A percentile compares a stretch with the other conserved stretches of the same genome.
These are phyloP conservation scores for Cotesia glomerata DNA, from an alignment of 1,140 invertebrate genomes.

Conservation along the genomic window DNA sequence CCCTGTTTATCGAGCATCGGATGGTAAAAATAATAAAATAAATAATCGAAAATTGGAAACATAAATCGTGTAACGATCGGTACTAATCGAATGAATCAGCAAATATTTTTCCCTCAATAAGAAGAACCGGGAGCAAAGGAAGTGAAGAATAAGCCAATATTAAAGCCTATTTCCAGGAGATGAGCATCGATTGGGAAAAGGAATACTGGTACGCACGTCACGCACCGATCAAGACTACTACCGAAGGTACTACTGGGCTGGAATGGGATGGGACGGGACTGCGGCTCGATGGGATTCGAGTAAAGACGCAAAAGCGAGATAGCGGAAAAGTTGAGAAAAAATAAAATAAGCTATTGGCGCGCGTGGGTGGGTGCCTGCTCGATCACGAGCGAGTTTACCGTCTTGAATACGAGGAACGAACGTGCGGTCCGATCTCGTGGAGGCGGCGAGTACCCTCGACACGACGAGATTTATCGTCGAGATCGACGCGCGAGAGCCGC, in stretches of 20 bases:
- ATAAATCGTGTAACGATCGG: background rate
- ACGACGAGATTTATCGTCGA: constrained; percentile 31
- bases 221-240: constrained; percentile 21
- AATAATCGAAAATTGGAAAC: background rate
- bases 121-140: background rate
- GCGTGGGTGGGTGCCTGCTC: constrained; percentile 24
- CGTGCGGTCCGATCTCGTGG: constrained; percentile 27
- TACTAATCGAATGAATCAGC: constrained; percentile 9
- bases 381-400: constrained; percentile 29
- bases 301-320: background rate
- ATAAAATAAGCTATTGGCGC: constrained; percentile 16
- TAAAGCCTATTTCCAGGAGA: background rate
- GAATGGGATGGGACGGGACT: background rate
- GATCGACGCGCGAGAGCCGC: constrained; percentile 18
- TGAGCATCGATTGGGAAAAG: background rate
- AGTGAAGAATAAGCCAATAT: background rate
- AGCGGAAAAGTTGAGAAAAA: constrained; percentile 1
- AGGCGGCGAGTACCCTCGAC: constrained; percentile 29
- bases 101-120: background rate
- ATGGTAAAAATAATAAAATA: background rate
- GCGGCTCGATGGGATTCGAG: background rate
- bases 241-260: background rate
- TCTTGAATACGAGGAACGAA: constrained; percentile 28
- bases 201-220: constrained; percentile 19
- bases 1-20: background rate